Percentiles rank a stretch among this genome's conserved stretches.
Evolutionary conservation across 2,888 invertebrate genomes (phyloP).

Genomic region (Aporophyla nigra): DNA sequence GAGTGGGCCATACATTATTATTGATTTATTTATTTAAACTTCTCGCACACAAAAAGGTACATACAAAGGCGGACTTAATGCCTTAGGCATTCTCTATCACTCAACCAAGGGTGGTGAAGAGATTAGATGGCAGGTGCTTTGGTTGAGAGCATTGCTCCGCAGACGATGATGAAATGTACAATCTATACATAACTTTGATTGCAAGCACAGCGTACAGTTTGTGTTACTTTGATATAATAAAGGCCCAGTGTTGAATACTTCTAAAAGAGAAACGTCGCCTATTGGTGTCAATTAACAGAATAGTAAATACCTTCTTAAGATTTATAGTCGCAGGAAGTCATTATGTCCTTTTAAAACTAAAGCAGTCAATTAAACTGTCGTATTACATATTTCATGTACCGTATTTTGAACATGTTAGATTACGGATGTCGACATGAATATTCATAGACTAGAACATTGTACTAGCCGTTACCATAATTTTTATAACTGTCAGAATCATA

Average conservation of each 20-base stretch:
- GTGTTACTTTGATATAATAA: background rate
- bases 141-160: no score
- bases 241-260: background rate
- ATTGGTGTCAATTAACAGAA: constrained; percentile 60
- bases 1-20: no score
- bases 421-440: constrained; percentile 51
- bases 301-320: constrained; percentile 48
- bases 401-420: constrained; percentile 47
- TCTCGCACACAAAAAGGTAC: no score
- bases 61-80: no score
- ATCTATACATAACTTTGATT: background rate
- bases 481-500: background rate
- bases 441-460: constrained; percentile 30
- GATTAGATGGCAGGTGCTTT: no score
- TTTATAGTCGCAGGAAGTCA: constrained; percentile 52
- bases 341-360: constrained; percentile 57
- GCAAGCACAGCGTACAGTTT: background rate
- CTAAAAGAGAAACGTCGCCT: constrained; percentile 23
- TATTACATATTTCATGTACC: constrained; percentile 47
- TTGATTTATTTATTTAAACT: no score
- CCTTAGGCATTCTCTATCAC: no score
- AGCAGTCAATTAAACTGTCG: constrained; percentile 42
- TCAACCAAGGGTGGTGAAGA: no score
- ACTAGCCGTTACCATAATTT: constrained; percentile 29
- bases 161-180: background rate